These are phyloP conservation scores for Labeo rohita DNA, from an alignment of 2,113 vertebrate genomes.

Conservation along the genomic window DNA sequence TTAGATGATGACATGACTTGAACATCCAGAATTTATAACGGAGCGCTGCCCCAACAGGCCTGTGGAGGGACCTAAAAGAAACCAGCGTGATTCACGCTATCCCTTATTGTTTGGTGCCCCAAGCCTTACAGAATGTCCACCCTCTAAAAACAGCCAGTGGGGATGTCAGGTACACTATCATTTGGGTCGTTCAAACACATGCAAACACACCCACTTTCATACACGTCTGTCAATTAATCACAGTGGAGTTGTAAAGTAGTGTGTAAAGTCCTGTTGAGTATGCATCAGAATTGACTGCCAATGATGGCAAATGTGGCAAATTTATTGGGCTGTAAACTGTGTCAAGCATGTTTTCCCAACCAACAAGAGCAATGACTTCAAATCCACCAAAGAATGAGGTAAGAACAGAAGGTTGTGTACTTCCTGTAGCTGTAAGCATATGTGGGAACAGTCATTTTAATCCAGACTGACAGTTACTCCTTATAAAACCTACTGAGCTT, in stretches of 20 bases:
- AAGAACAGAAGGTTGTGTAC: conserved; percentile 4
- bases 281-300: not conserved
- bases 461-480: not conserved
- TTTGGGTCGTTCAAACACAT: conserved; percentile 36
- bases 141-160: conserved; percentile 6
- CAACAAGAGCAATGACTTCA: not conserved
- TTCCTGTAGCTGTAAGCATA: not conserved
- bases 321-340: conserved; percentile 14
- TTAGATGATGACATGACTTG: conserved; percentile 27
- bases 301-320: not conserved
- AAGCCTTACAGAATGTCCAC: conserved; percentile 19
- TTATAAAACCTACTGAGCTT: not conserved
- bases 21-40: not conserved
- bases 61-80: conserved; percentile 18
- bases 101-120: not conserved
- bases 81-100: conserved; percentile 12
- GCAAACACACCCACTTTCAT: not conserved
- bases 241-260: not conserved
- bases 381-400: not conserved
- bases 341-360: not conserved
- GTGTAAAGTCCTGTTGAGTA: conserved; percentile 11
- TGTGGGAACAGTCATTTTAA: not conserved
- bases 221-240: conserved; percentile 28
- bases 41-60: not conserved
- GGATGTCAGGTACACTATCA: conserved; percentile 36